These are phyloP conservation scores for Pseudolycoriella hygida DNA, from an alignment of 2,888 invertebrate species.

Conservation along the genomic window DNA sequence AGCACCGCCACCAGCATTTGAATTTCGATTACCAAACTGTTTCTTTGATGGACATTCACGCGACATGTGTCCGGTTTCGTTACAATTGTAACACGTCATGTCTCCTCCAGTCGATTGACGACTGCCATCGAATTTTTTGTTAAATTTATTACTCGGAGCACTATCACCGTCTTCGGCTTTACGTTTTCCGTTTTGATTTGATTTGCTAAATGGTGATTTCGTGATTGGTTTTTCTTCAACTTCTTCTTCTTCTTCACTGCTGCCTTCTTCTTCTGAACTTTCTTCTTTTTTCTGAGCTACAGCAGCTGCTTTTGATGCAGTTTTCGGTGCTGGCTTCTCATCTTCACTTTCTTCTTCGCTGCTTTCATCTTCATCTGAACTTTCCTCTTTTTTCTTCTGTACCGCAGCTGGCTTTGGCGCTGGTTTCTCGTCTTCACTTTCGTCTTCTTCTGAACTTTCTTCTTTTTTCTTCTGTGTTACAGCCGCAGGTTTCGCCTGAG, in stretches of 20 bases:
- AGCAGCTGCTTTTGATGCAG: neutral
- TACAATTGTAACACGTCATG: neutral
- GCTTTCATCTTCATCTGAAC: neutral
- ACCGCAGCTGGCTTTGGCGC: no score
- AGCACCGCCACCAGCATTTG: no score
- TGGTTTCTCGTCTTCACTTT: constrained; percentile 1
- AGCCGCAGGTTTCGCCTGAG: neutral
- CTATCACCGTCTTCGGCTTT: neutral
- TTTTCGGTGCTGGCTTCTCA: neutral
- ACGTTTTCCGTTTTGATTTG: neutral
- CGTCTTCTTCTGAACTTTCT: no score
- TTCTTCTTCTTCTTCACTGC: neutral
- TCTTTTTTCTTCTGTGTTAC: no score
- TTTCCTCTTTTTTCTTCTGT: no score
- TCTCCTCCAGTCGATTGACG: neutral
- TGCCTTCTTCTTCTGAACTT: no score
- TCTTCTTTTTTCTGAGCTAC: no score
- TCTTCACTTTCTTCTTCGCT: constrained; percentile 1
- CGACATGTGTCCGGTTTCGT: constrained; percentile 5
- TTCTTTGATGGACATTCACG: constrained; percentile 6
- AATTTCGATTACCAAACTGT: neutral
- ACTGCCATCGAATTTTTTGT: neutral
- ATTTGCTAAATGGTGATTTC: neutral
- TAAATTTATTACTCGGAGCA: constrained; percentile 1
- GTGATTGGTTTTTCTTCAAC: constrained; percentile 1